Evolutionary conservation across 2,888 invertebrate genomes (phyloP), one percentile per base, ranked within the genome.

Genomic region (Volucella zonaria): DNA sequence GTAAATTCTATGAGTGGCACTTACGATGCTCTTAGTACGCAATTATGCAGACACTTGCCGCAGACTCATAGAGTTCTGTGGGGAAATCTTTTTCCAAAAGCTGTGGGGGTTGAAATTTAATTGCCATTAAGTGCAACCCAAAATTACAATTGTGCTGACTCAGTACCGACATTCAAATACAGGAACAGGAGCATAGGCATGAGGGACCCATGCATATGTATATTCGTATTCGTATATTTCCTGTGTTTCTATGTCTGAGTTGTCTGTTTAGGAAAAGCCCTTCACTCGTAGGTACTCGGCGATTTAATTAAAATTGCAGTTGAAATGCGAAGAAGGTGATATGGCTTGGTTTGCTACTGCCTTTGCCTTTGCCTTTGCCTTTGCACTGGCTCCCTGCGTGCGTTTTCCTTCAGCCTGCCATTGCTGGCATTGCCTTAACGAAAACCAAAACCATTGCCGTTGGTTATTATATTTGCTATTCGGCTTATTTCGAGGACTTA

Each of bases 11-110:
- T 64, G 83, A 85, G 83, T 73, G 80, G 59, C 71, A 85, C 80
- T 85, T 81, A 80, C 76, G 75, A 77, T 77, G 76, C 85, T 85
- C 77, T 85, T 85, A 85, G 71, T 77, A 85, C 77, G 81, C 81
- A 85, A 85, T 85, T 85, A 85, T 85, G 85, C 81, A 85, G 85
- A 85, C 85, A 85, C 81, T 85, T 81, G 85, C 73, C 81, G 38
- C 81, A 81, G 81, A 68, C 81, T 31, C 31, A 61, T 40, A 14
- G 45, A 43, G 40, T 40, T 49, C 15, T 43, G 38, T 43, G 38
- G 31, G 67, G 68, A 56, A 45, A 54, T 71, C 51, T 56, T 31
- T 49, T 51, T 68, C n/a, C 49, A 67, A 43, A 38, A 11, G 31
- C 62, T 62, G 31, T 23, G 12, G 14, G 85, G 85, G 85, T 81